Base-by-base conservation (phyloP, 2,888 invertebrate species). In the Zaprionus bogoriensis region DNA sequence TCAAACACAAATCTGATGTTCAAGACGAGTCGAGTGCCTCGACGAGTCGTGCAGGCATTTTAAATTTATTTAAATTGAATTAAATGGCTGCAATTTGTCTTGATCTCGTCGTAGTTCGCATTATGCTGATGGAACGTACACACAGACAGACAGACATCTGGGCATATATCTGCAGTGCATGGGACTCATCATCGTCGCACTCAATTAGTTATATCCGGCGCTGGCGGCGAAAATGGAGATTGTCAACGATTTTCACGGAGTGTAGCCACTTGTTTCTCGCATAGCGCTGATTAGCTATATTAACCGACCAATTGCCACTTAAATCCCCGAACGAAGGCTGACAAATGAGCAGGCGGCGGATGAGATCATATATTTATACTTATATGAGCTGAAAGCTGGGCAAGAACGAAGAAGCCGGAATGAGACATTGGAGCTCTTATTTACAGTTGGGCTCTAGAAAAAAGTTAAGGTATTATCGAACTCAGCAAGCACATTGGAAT, bases 181-280 rank as follows among this genome's bases (percentile, higher is more conserved):
- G 46, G 57, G 32, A 63, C 55, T 70, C 81, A 59, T 68, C 83
- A 75, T 76, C 77, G 74, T 67, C 59, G 53, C 67, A 60, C 62
- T 85, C 77, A 89, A 88, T 88, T 89, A 78, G 88, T 77, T 71
- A 87, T 88, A 89, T 88, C 88, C 88, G 88, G 77, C 80, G 73
- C 71, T 71, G 70, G 75, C 61, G 58, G 48, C 67, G 54, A 77
- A 67, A 77, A 88, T 89, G 88, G 88, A 89, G 89, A 80, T 74
- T 76, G 82, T 88, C 88, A 85, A 39, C 59, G 63, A n/a, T 47
- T 59, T 41, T 28, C 41, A 44, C 41, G 54, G 54, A 66, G 59
- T 17, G 30, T 51, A 32, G 32, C 57, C 73, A 65, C 67, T 79
- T 77, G 69, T 69, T 69, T 77, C 70, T 77, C 58, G 67, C 44